Conservation (phyloP, 2,113 vertebrate species). For the Pseudonaja textilis region DNA sequence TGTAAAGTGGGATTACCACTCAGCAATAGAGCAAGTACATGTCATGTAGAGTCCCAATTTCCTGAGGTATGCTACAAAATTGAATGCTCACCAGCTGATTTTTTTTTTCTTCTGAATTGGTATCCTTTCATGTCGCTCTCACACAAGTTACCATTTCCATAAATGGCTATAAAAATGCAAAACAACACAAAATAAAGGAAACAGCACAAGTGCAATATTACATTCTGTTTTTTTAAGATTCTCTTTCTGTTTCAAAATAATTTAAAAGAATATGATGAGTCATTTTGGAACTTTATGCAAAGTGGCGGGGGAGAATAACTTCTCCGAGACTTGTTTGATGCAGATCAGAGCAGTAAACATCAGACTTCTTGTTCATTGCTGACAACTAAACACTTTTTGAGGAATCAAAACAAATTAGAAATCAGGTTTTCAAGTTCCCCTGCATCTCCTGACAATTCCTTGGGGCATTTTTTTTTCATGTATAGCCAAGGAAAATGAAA, state of each 20-base stretch:
- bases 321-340: neutral
- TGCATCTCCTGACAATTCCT: neutral
- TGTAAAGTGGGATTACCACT: neutral
- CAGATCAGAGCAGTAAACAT: neutral
- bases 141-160: neutral
- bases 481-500: constrained; percentile 2
- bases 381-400: neutral
- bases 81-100: neutral
- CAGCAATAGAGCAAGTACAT: neutral
- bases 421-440: neutral
- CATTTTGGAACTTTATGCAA: no score
- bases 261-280: neutral
- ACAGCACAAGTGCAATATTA: neutral
- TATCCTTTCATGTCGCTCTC: neutral
- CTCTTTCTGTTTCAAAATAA: no score
- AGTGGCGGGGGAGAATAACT: neutral
- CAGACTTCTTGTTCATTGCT: neutral
- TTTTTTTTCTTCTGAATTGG: neutral
- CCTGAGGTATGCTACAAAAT: neutral
- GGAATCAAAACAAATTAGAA: constrained; percentile 30
- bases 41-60: neutral
- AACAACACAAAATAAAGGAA: neutral
- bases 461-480: neutral
- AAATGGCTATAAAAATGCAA: neutral
- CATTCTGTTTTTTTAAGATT: no score